Evolutionary conservation across 2,888 invertebrate species (phyloP).

Genomic region (Notodonta dromedarius): DNA sequence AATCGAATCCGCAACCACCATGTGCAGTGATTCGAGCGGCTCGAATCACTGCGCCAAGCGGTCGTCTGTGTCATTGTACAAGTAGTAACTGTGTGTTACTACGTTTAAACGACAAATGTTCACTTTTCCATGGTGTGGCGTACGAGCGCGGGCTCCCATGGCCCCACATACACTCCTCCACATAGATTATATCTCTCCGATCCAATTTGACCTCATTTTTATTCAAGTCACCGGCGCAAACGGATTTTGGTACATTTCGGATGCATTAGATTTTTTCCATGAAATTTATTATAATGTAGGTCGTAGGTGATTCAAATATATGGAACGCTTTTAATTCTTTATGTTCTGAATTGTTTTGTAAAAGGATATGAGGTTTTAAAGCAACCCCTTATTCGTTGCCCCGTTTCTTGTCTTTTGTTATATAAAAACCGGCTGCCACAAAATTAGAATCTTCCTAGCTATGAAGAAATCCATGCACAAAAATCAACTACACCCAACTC

Average conservation of each 20-base stretch:
- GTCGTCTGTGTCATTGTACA: too few relatives aligned
- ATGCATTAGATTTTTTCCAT: constrained; percentile 69
- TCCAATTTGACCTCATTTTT: constrained; percentile 79
- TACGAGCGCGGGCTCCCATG: constrained; percentile 14
- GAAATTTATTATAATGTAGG: constrained; percentile 35
- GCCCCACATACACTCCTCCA: constrained; percentile 39
- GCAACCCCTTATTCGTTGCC: too few relatives aligned
- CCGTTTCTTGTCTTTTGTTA: too few relatives aligned
- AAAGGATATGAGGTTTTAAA: too few relatives aligned
- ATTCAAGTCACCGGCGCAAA: constrained; percentile 72
- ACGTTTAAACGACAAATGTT: background rate
- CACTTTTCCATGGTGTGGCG: constrained; percentile 3
- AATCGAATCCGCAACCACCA: too few relatives aligned
- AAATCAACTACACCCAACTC: too few relatives aligned
- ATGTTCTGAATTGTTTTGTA: too few relatives aligned
- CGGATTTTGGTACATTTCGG: constrained; percentile 72
- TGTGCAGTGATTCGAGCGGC: too few relatives aligned
- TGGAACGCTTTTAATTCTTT: background rate
- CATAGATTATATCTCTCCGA: constrained; percentile 67
- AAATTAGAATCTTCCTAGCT: too few relatives aligned
- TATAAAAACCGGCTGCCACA: too few relatives aligned
- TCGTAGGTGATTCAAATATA: constrained; percentile 29
- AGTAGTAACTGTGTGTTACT: background rate
- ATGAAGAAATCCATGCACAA: too few relatives aligned
- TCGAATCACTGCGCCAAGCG: too few relatives aligned